A percentile compares a stretch with the other conserved stretches of the same genome.
Conservation (phyloP, 2,888 invertebrate genomes). For the Meteorus cinctellus region DNA sequence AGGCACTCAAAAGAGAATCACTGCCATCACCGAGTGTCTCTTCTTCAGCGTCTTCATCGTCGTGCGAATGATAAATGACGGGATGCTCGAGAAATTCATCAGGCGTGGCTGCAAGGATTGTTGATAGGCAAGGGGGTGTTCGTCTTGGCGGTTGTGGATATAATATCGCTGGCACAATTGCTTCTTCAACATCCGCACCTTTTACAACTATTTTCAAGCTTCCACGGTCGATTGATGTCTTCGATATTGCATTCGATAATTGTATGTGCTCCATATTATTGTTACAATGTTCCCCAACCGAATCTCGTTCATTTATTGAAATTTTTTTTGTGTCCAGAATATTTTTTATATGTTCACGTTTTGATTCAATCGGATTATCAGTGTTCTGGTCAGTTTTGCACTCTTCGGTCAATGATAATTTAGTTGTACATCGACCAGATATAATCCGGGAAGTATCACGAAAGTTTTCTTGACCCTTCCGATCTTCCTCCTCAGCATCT, state of each 20-base stretch:
- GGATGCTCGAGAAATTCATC: conserved; percentile 66
- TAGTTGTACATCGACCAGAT: background rate
- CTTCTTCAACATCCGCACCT: conserved; percentile 77
- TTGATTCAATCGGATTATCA: conserved; percentile 10
- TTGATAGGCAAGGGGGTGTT: conserved; percentile 72
- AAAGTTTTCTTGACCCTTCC: conserved; percentile 7
- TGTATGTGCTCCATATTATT: background rate
- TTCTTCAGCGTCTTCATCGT: conserved; percentile 76
- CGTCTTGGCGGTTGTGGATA: conserved; percentile 88
- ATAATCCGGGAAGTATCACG: background rate
- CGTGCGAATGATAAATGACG: conserved; percentile 77
- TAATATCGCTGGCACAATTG: conserved; percentile 85
- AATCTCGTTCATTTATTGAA: background rate
- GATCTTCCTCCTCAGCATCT: conserved; percentile 39
- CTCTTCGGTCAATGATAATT: conserved; percentile 22
- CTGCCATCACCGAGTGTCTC: conserved; percentile 75
- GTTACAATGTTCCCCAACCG: background rate
- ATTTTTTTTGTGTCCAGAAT: conserved; percentile 19
- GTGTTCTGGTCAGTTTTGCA: background rate
- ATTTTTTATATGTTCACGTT: conserved; percentile 15
- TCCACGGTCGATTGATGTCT: conserved; percentile 69
- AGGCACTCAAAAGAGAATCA: conserved; percentile 82
- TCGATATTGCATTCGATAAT: conserved; percentile 57
- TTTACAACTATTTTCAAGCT: conserved; percentile 75
- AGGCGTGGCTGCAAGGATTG: conserved; percentile 64